Evolutionary conservation across 64 coral and sea anemone genomes (phyloP), one percentile per base, ranked within the genome.

Genomic region (Stichodactyla helianthus): DNA sequence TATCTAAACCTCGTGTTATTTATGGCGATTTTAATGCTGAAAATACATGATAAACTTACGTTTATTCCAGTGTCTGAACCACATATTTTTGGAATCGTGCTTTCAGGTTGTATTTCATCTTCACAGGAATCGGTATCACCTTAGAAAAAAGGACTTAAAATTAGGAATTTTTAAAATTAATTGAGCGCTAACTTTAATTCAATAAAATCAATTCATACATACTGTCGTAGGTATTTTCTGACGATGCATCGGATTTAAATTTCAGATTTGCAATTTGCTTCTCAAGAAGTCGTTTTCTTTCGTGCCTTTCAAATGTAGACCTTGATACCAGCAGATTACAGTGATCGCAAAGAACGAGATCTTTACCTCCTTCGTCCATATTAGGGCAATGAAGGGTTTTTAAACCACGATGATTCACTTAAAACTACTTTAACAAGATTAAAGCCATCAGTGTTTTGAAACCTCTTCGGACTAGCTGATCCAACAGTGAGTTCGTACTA

Each of bases 91-190:
- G 25, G 68, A 74, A 7, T 20, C 25, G 68, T 74, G 68, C 18
- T 74, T n/a, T 74, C 68, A 20, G 17, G 17, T 74, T 74, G 68
- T 27, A 74, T 74, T 74, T 74, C 68, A 74, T 74, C 68, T 74
- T 74, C 68, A 74, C 18, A 74, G 25, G 68, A 74, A 74, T 74
- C 68, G 68, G 7, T 74, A 74, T 74, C 68, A 74, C 25, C 68
- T 20, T n/a, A 74, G 18, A 74, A 27, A 74, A 27, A 74, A 74
- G 6, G 6, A 74, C 6, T n/a, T n/a, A 74, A 74, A n/a, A 10
- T 74, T 74, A 74, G 68, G 25, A 74, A 74, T 6, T n/a, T 19
- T 16, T 7, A 6, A 74, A 19, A 6, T 74, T 10, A 6, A 74
- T 74, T n/a, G n/a, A n/a, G n/a, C n/a, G n/a, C 25, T 27, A 16